Evolutionary conservation across 2,797 vertebrate species (phyloP).

Genomic region (Sarcophilus harrisii): DNA sequence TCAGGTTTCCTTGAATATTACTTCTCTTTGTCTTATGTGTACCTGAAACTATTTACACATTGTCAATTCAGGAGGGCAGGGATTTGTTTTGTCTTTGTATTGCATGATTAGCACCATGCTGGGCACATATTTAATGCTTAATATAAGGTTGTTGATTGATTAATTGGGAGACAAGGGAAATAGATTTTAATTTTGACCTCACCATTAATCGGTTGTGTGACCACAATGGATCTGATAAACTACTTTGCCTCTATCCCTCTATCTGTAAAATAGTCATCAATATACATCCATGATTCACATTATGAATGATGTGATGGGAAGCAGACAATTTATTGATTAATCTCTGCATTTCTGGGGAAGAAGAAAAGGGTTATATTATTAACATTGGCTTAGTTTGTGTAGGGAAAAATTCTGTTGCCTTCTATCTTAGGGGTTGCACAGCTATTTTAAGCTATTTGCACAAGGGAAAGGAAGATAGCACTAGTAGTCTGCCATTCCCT

Average conservation of each 20-base stretch:
- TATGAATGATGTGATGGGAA: not conserved
- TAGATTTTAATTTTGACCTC: not conserved
- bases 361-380: not conserved
- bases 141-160: not conserved
- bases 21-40: not conserved
- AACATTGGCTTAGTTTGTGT: not conserved
- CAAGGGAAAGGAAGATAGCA: not conserved
- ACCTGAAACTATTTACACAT: not conserved
- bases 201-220: not conserved
- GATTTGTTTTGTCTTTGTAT: not conserved
- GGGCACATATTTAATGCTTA: not conserved
- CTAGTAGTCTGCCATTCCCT: not conserved
- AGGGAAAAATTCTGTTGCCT: not conserved
- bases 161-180: not conserved
- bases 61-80: not conserved
- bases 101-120: not conserved
- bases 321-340: not conserved
- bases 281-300: not conserved
- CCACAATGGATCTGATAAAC: not conserved
- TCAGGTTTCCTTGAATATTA: not conserved
- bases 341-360: slow-evolving; percentile 16
- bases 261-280: not conserved
- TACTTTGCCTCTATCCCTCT: not conserved
- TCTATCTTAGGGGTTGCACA: not conserved
- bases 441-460: not conserved